A percentile compares a stretch with the other conserved stretches of the same genome.
Conservation (phyloP, 2,888 invertebrate genomes). For the Mythimna lalbum region DNA sequence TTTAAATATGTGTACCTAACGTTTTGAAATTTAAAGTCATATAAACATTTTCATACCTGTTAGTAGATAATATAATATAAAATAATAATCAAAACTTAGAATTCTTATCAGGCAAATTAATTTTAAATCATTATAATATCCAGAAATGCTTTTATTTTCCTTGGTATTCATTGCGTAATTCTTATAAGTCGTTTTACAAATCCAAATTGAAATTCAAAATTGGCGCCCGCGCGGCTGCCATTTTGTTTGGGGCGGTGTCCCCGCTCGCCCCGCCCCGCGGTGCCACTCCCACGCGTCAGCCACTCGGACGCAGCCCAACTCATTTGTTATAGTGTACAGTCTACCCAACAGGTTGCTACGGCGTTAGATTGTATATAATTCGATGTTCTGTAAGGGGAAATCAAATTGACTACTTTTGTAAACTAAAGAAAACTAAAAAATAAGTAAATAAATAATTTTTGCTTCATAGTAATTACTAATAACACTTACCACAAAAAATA, state of each 20-base stretch:
- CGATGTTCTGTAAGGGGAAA: constrained; percentile 4
- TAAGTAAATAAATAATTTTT: neutral
- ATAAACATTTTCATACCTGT: too few species aligned
- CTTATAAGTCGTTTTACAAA: constrained; percentile 44
- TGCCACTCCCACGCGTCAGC: constrained; percentile 86
- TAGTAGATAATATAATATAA: too few species aligned
- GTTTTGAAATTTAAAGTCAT: neutral
- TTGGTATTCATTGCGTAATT: constrained; percentile 21
- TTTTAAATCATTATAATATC: neutral
- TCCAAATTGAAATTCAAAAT: constrained; percentile 82
- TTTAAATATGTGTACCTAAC: neutral
- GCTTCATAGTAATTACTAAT: neutral
- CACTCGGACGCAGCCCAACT: constrained; percentile 90
- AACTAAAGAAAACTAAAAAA: neutral
- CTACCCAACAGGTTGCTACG: constrained; percentile 78
- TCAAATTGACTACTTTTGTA: neutral
- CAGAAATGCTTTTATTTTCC: neutral
- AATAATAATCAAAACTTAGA: neutral
- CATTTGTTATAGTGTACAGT: constrained; percentile 88
- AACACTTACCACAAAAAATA: neutral
- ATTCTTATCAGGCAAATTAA: too few species aligned
- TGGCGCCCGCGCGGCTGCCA: constrained; percentile 91
- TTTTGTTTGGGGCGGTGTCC: constrained; percentile 91
- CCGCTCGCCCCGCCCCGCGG: constrained; percentile 88
- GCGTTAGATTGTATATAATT: constrained; percentile 17